Conservation (phyloP, 2,888 invertebrate genomes). For the Pyralis farinalis region DNA sequence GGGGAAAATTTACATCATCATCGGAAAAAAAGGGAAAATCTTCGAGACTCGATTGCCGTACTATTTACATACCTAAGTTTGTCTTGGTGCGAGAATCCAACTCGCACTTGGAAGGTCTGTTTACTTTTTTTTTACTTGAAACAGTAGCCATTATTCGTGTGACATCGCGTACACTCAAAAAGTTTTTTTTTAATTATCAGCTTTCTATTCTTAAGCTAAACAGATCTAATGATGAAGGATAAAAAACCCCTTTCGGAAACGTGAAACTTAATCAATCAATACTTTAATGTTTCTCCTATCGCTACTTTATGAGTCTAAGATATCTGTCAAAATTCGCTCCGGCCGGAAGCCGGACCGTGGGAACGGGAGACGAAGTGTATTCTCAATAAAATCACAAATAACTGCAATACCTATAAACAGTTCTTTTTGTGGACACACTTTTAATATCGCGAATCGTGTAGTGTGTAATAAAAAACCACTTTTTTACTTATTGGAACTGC, state of each 20-base stretch:
- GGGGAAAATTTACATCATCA: no score
- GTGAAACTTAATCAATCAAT: background rate
- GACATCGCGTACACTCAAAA: no score
- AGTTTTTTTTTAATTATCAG: no score
- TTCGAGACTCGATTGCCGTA: no score
- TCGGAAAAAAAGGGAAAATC: no score
- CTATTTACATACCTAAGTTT: no score
- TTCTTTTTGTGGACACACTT: slow-evolving; percentile 36
- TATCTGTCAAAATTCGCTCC: slow-evolving; percentile 79
- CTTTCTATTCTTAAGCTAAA: no score
- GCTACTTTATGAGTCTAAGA: slow-evolving; percentile 58
- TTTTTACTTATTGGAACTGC: slow-evolving; percentile 23
- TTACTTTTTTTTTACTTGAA: no score
- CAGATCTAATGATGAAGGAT: no score
- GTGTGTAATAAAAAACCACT: slow-evolving; percentile 25
- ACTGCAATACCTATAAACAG: slow-evolving; percentile 50
- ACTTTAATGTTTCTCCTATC: slow-evolving; percentile 40
- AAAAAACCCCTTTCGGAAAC: background rate
- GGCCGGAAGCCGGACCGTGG: slow-evolving; percentile 74
- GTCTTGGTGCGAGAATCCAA: no score
- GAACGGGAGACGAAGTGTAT: slow-evolving; percentile 62
- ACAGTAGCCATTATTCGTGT: no score
- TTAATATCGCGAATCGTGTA: slow-evolving; percentile 34
- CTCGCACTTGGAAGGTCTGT: no score
- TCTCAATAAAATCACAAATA: slow-evolving; percentile 73